A percentile compares a stretch with the other conserved stretches of the same genome.
phyloP scores from a whole-genome alignment of 1,140 invertebrate genomes.

The Chionoecetes opilio region DNA sequence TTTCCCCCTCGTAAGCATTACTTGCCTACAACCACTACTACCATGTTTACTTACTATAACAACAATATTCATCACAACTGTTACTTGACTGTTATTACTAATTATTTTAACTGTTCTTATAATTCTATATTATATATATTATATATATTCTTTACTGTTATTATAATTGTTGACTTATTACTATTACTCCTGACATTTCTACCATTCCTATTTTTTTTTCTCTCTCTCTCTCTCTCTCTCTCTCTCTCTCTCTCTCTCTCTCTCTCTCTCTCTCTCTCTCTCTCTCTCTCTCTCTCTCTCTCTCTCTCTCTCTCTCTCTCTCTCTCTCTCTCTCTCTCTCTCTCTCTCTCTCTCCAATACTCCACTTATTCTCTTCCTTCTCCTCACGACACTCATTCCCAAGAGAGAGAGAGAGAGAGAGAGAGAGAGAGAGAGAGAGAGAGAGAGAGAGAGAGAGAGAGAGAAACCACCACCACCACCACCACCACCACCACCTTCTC shows the following conservation, averaged over 20 bases:
- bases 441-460: too few relatives aligned
- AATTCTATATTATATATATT: too few relatives aligned
- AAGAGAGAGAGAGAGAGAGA: too few relatives aligned
- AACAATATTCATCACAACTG: not conserved
- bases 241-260: not conserved
- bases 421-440: too few relatives aligned
- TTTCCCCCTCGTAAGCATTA: too few relatives aligned
- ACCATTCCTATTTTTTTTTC: not conserved
- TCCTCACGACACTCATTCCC: not conserved
- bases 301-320: not conserved
- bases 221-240: not conserved
- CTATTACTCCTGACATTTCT: slow-evolving; percentile 4
- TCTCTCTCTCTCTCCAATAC: too few relatives aligned
- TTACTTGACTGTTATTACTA: too few relatives aligned
- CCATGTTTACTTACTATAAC: not conserved
- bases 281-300: not conserved
- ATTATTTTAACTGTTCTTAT: too few relatives aligned
- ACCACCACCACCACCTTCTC: not conserved
- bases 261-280: not conserved
- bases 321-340: not conserved
- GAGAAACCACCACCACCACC: not conserved
- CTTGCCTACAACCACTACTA: not conserved
- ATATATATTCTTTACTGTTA: too few relatives aligned
- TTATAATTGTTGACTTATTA: too few relatives aligned
- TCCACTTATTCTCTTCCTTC: not conserved